phyloP scores from a whole-genome alignment of 1,140 invertebrate genomes.

The Caenorhabditis remanei region DNA sequence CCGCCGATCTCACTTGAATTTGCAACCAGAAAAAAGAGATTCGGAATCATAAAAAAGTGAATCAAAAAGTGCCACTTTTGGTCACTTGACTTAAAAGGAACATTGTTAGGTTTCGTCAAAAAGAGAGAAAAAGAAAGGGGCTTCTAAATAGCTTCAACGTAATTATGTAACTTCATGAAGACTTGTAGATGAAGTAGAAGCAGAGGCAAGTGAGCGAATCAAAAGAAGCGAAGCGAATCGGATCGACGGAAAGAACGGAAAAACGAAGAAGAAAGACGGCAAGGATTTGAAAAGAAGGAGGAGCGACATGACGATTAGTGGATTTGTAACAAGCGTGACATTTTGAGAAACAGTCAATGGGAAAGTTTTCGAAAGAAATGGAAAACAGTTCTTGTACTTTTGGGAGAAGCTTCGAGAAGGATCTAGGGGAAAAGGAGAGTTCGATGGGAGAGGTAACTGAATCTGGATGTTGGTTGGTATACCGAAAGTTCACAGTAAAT shows the following conservation, averaged over 20 bases:
- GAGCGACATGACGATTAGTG: conserved; percentile 53
- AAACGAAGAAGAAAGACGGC: conserved; percentile 28
- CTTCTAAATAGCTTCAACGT: conserved; percentile 40
- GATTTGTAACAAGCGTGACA: conserved; percentile 47
- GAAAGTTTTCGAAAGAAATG: neutral
- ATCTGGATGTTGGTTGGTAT: no score
- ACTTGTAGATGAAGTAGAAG: conserved; percentile 6
- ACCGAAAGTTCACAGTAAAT: no score
- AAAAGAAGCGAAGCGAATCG: neutral
- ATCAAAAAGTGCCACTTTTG: conserved; percentile 1
- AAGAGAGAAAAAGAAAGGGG: neutral
- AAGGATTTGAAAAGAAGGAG: neutral
- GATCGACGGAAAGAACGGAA: conserved; percentile 37
- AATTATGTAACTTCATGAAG: conserved; percentile 30
- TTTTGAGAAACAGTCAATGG: neutral
- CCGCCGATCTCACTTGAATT: conserved; percentile 27
- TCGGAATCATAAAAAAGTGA: conserved; percentile 14
- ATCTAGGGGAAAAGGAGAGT: no score
- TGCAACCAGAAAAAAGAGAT: neutral
- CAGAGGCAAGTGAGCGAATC: neutral
- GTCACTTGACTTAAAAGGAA: neutral
- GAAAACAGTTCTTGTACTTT: neutral
- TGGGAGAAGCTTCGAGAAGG: neutral
- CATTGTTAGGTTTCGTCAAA: conserved; percentile 1
- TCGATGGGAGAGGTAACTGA: no score